Conservation (phyloP, 1,140 invertebrate species). For the Neodiprion lecontei region DNA sequence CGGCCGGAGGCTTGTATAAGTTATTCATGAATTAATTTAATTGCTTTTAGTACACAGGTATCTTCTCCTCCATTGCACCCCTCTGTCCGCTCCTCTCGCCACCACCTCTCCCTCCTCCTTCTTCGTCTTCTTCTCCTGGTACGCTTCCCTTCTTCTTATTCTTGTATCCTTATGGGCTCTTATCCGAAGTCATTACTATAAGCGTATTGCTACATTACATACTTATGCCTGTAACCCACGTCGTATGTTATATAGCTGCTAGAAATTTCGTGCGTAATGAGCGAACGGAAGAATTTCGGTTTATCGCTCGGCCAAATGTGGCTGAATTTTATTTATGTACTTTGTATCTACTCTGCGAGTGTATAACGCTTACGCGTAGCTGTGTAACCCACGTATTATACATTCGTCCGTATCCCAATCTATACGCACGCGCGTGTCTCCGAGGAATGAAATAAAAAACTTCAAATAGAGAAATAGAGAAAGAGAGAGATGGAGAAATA, state of each 20-base stretch:
- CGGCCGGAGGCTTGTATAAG: not conserved
- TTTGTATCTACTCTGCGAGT: not conserved
- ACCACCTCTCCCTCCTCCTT: not conserved
- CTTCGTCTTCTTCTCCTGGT: not conserved
- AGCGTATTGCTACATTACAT: too few species aligned
- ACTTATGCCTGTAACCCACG: too few species aligned
- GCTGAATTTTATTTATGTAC: slow-evolving; percentile 3
- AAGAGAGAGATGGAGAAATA: slow-evolving; percentile 13
- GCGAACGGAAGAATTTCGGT: not conserved
- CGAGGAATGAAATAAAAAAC: not conserved
- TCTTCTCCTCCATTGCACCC: not conserved
- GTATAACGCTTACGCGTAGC: slow-evolving; percentile 14
- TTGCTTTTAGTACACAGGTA: not conserved
- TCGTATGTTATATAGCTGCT: too few species aligned
- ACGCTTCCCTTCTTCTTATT: too few species aligned
- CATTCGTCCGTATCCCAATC: slow-evolving; percentile 11
- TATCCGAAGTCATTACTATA: too few species aligned
- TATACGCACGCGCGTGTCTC: not conserved
- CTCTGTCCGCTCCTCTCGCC: slow-evolving; percentile 18
- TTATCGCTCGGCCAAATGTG: slow-evolving; percentile 14
- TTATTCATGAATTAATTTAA: slow-evolving; percentile 8
- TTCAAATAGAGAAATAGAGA: not conserved
- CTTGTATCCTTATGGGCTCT: too few species aligned
- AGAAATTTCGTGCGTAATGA: too few species aligned
- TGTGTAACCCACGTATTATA: slow-evolving; percentile 14